Conservation (phyloP, 1,140 invertebrate genomes). For the Drosophila saltans region DNA sequence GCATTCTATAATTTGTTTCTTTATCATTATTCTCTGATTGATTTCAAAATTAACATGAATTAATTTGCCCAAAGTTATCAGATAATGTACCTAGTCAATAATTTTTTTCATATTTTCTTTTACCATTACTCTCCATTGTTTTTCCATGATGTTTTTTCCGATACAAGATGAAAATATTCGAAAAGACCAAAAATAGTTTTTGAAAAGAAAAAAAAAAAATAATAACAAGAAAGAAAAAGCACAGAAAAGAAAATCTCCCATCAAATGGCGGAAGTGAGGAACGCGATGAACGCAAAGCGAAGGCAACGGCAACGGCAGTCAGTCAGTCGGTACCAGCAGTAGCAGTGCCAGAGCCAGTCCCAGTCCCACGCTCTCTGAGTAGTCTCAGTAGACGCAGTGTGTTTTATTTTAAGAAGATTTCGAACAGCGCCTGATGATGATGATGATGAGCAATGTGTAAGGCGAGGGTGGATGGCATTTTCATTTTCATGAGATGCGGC, state of each 20-base stretch:
- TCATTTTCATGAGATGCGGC: constrained; percentile 11
- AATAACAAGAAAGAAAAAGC: constrained; percentile 24
- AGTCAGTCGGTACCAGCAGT: constrained; percentile 2
- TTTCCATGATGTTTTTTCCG: constrained; percentile 25
- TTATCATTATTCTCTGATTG: too few relatives aligned
- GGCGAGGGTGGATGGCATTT: constrained; percentile 25
- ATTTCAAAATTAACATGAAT: not conserved
- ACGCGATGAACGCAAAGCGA: constrained; percentile 40
- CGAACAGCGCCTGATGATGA: constrained; percentile 29
- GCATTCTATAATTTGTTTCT: too few relatives aligned
- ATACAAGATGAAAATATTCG: constrained; percentile 38
- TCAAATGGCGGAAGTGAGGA: constrained; percentile 72
- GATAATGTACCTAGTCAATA: too few relatives aligned
- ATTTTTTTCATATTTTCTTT: not conserved
- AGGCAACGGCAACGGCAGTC: constrained; percentile 8
- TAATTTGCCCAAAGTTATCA: too few relatives aligned
- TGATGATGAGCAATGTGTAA: constrained; percentile 69
- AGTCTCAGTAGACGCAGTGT: constrained; percentile 35
- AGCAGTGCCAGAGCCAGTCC: not conserved
- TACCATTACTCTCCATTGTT: constrained; percentile 7
- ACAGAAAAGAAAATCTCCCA: constrained; percentile 34
- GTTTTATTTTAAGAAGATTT: constrained; percentile 80
- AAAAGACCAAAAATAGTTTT: constrained; percentile 69
- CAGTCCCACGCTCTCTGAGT: constrained; percentile 47
- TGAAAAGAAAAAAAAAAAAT: constrained; percentile 13